These are phyloP conservation scores for Chymomyza fuscimana DNA, from an alignment of 2,888 invertebrate genomes.

Conservation along the genomic window DNA sequence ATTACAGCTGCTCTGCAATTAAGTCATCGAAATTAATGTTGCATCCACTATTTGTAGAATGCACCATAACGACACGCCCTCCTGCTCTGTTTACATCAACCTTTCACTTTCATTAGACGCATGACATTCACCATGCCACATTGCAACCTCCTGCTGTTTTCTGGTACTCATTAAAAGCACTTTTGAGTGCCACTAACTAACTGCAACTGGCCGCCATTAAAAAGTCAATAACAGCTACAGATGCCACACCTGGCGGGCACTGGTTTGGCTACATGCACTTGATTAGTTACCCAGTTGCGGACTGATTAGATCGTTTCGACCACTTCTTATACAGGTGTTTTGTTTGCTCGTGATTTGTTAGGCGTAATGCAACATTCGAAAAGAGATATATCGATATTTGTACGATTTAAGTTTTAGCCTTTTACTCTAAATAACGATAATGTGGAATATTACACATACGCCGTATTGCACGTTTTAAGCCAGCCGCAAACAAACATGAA, in stretches of 20 bases:
- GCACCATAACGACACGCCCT: slow-evolving; percentile 5
- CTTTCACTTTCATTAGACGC: slow-evolving; percentile 51
- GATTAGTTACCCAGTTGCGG: not conserved
- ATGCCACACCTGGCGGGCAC: slow-evolving; percentile 46
- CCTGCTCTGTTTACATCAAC: slow-evolving; percentile 32
- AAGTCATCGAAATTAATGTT: not conserved
- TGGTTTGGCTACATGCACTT: slow-evolving; percentile 23
- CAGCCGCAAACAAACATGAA: not conserved
- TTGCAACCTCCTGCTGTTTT: slow-evolving; percentile 10
- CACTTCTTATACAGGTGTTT: slow-evolving; percentile 22
- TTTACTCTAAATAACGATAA: slow-evolving; percentile 35
- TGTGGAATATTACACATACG: slow-evolving; percentile 54
- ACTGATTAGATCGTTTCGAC: not conserved
- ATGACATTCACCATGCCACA: slow-evolving; percentile 54
- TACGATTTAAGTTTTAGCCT: not conserved
- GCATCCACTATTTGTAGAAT: not conserved
- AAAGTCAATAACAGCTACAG: slow-evolving; percentile 46
- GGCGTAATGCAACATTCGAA: slow-evolving; percentile 29
- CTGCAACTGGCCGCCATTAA: slow-evolving; percentile 31
- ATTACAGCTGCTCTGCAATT: slow-evolving; percentile 23
- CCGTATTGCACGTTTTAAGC: slow-evolving; percentile 25
- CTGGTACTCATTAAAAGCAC: slow-evolving; percentile 40
- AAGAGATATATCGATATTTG: not conserved
- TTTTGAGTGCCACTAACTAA: slow-evolving; percentile 35
- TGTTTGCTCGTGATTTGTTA: slow-evolving; percentile 50